Conservation (phyloP, 2,797 vertebrate species). For the Coregonus sp. region DNA sequence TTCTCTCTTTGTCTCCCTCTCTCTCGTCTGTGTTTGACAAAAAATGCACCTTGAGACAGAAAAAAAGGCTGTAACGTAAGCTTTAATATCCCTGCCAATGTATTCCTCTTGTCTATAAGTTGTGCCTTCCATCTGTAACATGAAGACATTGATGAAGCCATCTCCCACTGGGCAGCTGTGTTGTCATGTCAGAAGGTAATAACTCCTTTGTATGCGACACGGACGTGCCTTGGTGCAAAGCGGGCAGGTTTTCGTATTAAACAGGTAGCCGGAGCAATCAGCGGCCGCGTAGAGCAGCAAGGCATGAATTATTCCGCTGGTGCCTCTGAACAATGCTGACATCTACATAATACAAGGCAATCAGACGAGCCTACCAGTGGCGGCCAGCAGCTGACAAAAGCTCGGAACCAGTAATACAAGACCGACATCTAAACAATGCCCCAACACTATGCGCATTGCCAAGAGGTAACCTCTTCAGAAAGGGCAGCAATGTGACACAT, state of each 20-base stretch:
- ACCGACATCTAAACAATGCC: conserved; percentile 18
- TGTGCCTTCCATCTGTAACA: conserved; percentile 71
- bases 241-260: conserved; percentile 52
- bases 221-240: conserved; percentile 20
- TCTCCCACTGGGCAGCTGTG: conserved; percentile 69
- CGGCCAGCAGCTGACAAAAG: conserved; percentile 22
- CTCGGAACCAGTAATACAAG: conserved; percentile 7
- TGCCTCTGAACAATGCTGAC: conserved; percentile 30
- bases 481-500: conserved; percentile 28
- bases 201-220: conserved; percentile 64
- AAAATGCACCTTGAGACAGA: conserved; percentile 55
- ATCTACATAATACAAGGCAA: conserved; percentile 61
- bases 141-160: conserved; percentile 63
- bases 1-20: neutral
- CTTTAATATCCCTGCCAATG: conserved; percentile 67
- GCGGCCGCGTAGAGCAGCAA: conserved; percentile 23
- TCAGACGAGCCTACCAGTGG: conserved; percentile 19
- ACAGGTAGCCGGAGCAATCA: conserved; percentile 58
- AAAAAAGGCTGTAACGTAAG: conserved; percentile 57
- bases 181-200: conserved; percentile 58
- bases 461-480: neutral
- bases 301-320: conserved; percentile 58
- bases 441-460: conserved; percentile 14
- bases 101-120: conserved; percentile 69
- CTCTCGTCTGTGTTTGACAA: conserved; percentile 52